Evolutionary conservation across 1,140 invertebrate genomes (phyloP), one percentile per base, ranked within the genome.

Genomic region (Papilio glaucus): DNA sequence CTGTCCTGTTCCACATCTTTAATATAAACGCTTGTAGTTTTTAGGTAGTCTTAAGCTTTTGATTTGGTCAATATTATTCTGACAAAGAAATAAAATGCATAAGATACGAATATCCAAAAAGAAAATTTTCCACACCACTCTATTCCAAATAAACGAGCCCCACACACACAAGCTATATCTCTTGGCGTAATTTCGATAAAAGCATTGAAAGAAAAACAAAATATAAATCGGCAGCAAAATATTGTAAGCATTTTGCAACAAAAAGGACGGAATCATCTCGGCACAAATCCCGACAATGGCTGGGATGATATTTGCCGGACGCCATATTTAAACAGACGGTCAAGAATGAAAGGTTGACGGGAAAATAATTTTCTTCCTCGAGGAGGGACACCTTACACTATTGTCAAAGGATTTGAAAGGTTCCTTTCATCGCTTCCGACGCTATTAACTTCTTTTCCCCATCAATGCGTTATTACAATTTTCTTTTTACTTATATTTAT

Each of bases 361-460:
- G 77, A 84, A 88, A 90, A 92, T 89, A 85, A 90, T 92, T 92
- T 90, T 90, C 86, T 83, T 83, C 82, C 75, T 73, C 72, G 70
- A 80, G 79, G 76, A 80, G 79, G 83, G 83, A 80, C 85, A 85
- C 85, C 84, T 88, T 85, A 77, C 86, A 88, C 85, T 86, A 90
- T 92, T 92, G 86, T 89, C 80, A 83, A 85, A 82, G 88, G 89
- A 89, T 89, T 90, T 89, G 77, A 87, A 84, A 85, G 87, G 83
- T 84, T 87, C 86, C 85, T 88, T 90, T 88, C 87, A 87, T 80
- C 76, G 78, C 75, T 79, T 80, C 76, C 72, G 72, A 78, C 75
- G 77, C 83, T 87, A 83, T 85, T 86, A 82, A 82, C 80, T 81
- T 77, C 79, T 79, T 86, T 76, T 73, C 62, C 49, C 60, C 67